Evolutionary conservation across 2,113 vertebrate genomes (phyloP).

Genomic region (Mus spicilegus): DNA sequence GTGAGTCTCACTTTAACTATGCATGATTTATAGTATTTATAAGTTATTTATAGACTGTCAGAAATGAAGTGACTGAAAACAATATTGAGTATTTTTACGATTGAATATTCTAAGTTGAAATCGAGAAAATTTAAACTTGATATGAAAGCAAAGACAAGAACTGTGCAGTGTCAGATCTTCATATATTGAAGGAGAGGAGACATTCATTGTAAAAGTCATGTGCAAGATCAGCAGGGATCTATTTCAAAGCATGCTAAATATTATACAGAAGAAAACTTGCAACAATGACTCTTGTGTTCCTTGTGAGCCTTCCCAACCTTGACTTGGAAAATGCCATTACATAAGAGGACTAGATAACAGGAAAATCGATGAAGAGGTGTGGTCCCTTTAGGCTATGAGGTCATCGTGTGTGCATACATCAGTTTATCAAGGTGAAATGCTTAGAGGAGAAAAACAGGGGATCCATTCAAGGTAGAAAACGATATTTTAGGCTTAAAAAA

Average conservation of each 20-base stretch:
- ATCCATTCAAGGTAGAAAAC: neutral
- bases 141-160: neutral
- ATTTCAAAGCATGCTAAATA: neutral
- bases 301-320: neutral
- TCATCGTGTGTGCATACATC: neutral
- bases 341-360: neutral
- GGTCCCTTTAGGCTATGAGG: neutral
- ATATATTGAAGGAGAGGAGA: neutral
- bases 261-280: fast-evolving
- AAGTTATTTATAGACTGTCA: neutral
- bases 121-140: neutral
- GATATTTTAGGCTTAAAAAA: neutral
- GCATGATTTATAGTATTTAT: neutral
- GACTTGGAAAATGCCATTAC: neutral
- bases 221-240: neutral
- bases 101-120: neutral
- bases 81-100: neutral
- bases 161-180: neutral
- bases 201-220: neutral
- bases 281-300: neutral
- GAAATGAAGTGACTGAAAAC: neutral
- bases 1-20: neutral
- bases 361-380: neutral
- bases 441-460: neutral
- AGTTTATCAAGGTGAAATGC: neutral